Evolutionary conservation across 2,797 vertebrate genomes (phyloP), one percentile per base, ranked within the genome.

Genomic region (Lindbergichthys nudifrons): DNA sequence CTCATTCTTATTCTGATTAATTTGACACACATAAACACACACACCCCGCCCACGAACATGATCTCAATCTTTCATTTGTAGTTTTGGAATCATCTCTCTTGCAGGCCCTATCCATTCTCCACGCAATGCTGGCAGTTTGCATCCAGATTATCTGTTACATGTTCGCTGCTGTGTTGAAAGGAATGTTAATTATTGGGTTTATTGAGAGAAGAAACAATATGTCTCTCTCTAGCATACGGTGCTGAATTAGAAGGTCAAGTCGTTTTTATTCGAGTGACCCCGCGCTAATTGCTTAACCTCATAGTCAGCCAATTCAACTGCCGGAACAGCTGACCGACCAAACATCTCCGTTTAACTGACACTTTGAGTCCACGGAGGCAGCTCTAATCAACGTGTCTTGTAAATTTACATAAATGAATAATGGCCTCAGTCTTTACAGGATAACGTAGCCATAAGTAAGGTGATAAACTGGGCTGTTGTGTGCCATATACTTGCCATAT

Each of bases 51-150:
- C 57, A 63, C 73, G 83, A 80, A 85, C 75, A 81, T 39, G 77
- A 89, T 87, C 75, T 76, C 87, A 89, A 88, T 89, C 85, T 91
- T 74, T 13, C 62, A 74, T 89, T 84, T 90, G 73, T 87, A 82
- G 86, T 86, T 85, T 86, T 85, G 26, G 81, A 87, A 89, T 90
- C 81, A 80, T 83, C 71, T 86, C 65, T 23, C 73, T 42, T 12
- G 50, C 79, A 80, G 63, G 57, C 75, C 59, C 61, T 48, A 67
- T 84, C 75, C n/a, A 15, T 56, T 74, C 57, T 70, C 70, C 45
- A 41, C 18, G 19, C 61, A 16, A 66, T 30, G 23, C 69, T 74
- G 80, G 71, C 87, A 80, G 64, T 86, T 79, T 71, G 36, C 52
- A 72, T 36, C 57, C 66, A 80, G 80, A 91, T 87, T 76, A 83